Base-by-base conservation (phyloP, 2,113 vertebrate genomes). In the Pipa parva region DNA sequence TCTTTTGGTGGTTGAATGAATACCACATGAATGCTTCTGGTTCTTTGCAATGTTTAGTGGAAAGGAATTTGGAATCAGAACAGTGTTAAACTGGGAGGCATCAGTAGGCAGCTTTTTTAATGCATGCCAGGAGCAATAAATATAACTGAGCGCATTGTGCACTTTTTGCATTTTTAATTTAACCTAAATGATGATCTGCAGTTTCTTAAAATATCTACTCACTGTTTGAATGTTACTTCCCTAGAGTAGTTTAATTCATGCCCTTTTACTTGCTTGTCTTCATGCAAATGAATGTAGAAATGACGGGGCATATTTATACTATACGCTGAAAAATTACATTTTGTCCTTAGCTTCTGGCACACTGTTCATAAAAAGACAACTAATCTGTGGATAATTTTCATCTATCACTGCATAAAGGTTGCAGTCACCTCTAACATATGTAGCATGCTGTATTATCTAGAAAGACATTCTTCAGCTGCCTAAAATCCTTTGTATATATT, bases 131-230 rank as follows among this genome's bases (percentile, higher is more conserved):
- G 5, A 56, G 52, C 52, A 56, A 28, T 31, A 31, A 54, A 26
- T 54, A 27, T 25, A 22, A 26, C 17, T 27, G 15, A 56, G 52
- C 25, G 27, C 27, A 7, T 31, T 9, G 6, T 56, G 17, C 7
- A 10, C 15, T 56, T 56, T 56, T 31, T 31, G 15, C 52, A 56
- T 56, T 56, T 56, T 56, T 56, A 56, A 56, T 56, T 56, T 11
- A 56, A 56, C 52, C 18, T 56, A 56, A 56, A 6, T 31, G 13
- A 31, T 56, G 52, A 56, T 56, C 20, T 56, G 27, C 25, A 15
- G 28, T 56, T 56, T 56, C 27, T 7, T 31, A 56, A 25, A 56
- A 29, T 56, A 56, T 56, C 27, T 29, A n/a, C 8, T 26, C 17
- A 20, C 20, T 56, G 28, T 29, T 56, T 56, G 52, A 56, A 31